phyloP scores from a whole-genome alignment of 1,140 invertebrate species.

The Aphidius gifuensis region DNA sequence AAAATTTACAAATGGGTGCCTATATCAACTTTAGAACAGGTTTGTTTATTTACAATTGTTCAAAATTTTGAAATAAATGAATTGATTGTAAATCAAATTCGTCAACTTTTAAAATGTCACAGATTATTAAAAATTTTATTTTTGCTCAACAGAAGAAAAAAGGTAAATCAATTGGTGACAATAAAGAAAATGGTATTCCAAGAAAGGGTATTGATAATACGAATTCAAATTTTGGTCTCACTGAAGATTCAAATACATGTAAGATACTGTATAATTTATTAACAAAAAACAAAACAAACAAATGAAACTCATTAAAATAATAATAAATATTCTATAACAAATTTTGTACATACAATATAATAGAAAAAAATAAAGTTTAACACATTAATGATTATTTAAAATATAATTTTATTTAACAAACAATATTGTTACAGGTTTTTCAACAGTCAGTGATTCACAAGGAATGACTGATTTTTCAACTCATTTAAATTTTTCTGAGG shows the following conservation, averaged over 20 bases:
- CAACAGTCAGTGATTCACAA: conserved; percentile 84
- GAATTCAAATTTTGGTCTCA: conserved; percentile 77
- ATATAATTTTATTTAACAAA: conserved; percentile 29
- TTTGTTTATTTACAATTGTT: conserved; percentile 24
- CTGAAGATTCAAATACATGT: conserved; percentile 88
- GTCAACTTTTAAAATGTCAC: no score
- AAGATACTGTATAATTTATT: conserved; percentile 45
- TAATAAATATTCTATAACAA: conserved; percentile 3
- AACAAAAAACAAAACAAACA: conserved; percentile 2
- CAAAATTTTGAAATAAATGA: conserved; percentile 1
- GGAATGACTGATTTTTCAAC: conserved; percentile 80
- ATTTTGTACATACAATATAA: no score
- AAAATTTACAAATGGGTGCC: conserved; percentile 99
- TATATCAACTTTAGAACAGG: conserved; percentile 73
- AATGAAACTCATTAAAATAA: conserved; percentile 5
- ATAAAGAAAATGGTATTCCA: conserved; percentile 71
- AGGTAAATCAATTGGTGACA: conserved; percentile 64
- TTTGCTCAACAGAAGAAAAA: conserved; percentile 58
- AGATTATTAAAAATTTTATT: neutral
- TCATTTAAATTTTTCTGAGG: conserved; percentile 82
- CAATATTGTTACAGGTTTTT: conserved; percentile 67
- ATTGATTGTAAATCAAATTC: conserved; percentile 14
- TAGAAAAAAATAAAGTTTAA: neutral
- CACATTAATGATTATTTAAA: conserved; percentile 9
- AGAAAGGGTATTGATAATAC: conserved; percentile 71